Percentiles rank a stretch among this genome's conserved stretches.
phyloP scores from a whole-genome alignment of 2,888 invertebrate species.

The Orchesellides sinensis region DNA sequence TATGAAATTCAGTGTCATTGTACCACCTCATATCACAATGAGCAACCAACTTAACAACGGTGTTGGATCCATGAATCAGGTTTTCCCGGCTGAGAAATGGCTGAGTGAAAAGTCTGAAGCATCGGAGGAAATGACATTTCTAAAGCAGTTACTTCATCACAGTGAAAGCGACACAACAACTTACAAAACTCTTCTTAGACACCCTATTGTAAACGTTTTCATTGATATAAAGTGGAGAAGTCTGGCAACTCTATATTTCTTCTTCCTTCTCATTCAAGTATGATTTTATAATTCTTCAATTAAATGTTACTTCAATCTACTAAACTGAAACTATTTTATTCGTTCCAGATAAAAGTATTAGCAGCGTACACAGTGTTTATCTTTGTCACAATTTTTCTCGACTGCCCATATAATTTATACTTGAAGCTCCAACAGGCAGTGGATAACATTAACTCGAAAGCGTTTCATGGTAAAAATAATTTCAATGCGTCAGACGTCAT shows the following conservation, averaged over 20 bases:
- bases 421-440: constrained; percentile 8
- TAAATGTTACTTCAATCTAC: background rate
- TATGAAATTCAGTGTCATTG: constrained; percentile 14
- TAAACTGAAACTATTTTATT: background rate
- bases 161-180: constrained; percentile 39
- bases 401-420: constrained; percentile 63
- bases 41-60: constrained; percentile 14
- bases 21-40: constrained; percentile 41
- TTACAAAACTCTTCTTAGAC: constrained; percentile 48
- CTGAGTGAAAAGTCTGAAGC: constrained; percentile 32
- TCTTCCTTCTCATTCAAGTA: constrained; percentile 60
- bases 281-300: background rate
- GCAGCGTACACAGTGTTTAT: constrained; percentile 59
- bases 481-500: constrained; percentile 29
- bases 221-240: constrained; percentile 70
- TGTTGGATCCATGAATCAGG: constrained; percentile 22
- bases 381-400: constrained; percentile 56
- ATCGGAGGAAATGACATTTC: constrained; percentile 56
- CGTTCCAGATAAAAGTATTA: constrained; percentile 40
- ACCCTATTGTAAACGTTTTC: constrained; percentile 69
- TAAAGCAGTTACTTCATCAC: constrained; percentile 48
- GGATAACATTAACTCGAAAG: constrained; percentile 12
- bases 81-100: constrained; percentile 47
- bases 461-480: background rate
- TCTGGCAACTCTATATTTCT: constrained; percentile 50